Percentiles rank a stretch among this genome's conserved stretches.
phyloP scores from a whole-genome alignment of 2,797 vertebrate genomes.

The Amphiprion clarkii region DNA sequence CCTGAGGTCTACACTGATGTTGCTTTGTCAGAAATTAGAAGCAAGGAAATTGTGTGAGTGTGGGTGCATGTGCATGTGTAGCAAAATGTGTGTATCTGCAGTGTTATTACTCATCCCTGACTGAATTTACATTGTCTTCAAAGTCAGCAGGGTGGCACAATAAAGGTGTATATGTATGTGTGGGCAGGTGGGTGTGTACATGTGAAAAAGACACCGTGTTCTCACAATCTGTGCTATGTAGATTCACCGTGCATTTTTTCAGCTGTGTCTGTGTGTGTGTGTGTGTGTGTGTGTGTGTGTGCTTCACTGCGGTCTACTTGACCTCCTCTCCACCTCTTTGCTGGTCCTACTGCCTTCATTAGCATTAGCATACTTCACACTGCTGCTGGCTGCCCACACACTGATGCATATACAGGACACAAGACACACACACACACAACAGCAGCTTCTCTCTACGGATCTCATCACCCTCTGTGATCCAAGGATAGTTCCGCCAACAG shows the following conservation, averaged over 20 bases:
- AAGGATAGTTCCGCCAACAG: constrained; percentile 44
- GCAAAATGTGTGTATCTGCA: constrained; percentile 42
- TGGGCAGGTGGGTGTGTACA: constrained; percentile 6
- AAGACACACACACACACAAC: constrained; percentile 25
- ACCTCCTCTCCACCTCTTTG: constrained; percentile 73
- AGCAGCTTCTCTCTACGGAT: constrained; percentile 28
- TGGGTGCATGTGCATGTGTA: constrained; percentile 19
- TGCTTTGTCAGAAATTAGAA: constrained; percentile 75
- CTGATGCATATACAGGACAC: constrained; percentile 31
- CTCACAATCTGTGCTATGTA: constrained; percentile 14
- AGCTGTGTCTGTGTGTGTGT: not conserved
- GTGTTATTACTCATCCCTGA: constrained; percentile 68
- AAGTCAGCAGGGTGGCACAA: constrained; percentile 64
- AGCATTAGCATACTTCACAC: constrained; percentile 68
- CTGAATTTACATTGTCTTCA: constrained; percentile 68
- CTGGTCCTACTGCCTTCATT: constrained; percentile 67
- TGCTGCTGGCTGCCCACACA: constrained; percentile 67
- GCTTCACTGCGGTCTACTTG: constrained; percentile 67
- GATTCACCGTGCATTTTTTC: constrained; percentile 7
- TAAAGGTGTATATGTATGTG: constrained; percentile 33
- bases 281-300: constrained; percentile 14
- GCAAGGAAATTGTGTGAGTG: constrained; percentile 28
- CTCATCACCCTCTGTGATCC: constrained; percentile 52
- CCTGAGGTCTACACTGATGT: constrained; percentile 59
- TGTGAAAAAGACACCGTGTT: constrained; percentile 11